These are phyloP conservation scores for Andrena haemorrhoa DNA, from an alignment of 2,888 invertebrate genomes.

Conservation along the genomic window DNA sequence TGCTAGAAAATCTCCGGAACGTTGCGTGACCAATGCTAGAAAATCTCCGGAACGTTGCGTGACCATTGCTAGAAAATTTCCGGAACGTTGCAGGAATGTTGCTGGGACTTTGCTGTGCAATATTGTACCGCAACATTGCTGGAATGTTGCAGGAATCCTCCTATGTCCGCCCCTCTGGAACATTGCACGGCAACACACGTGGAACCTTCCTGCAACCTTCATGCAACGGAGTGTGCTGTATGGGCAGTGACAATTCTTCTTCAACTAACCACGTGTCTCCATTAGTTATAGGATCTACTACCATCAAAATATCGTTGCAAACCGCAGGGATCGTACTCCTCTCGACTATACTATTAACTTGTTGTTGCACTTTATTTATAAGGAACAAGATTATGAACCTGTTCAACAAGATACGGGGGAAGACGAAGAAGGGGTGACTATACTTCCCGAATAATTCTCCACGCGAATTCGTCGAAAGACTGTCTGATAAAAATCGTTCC, in stretches of 20 bases:
- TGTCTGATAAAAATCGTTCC: not conserved
- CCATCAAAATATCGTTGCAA: conserved; percentile 51
- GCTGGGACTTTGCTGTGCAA: too few species aligned
- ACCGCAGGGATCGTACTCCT: conserved; percentile 53
- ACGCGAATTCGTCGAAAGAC: not conserved
- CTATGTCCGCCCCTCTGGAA: too few species aligned
- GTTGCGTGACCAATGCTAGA: too few species aligned
- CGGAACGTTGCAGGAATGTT: too few species aligned
- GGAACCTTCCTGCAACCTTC: too few species aligned
- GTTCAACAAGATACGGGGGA: conserved; percentile 61
- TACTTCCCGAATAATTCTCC: not conserved
- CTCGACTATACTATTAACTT: conserved; percentile 63
- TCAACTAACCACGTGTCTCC: not conserved
- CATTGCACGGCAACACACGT: too few species aligned
- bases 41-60: too few species aligned
- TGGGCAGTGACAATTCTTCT: not conserved
- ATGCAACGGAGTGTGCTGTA: too few species aligned
- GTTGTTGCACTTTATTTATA: conserved; percentile 72
- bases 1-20: too few species aligned
- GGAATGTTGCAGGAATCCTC: too few species aligned
- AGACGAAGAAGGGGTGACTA: conserved; percentile 54
- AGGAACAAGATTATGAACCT: conserved; percentile 62
- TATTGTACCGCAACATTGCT: too few species aligned
- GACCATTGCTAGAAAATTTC: too few species aligned
- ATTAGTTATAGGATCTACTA: conserved; percentile 41